These are phyloP conservation scores for Zoanthus sansibaricus DNA, from an alignment of 92 coral and sea anemone species.

Conservation along the genomic window DNA sequence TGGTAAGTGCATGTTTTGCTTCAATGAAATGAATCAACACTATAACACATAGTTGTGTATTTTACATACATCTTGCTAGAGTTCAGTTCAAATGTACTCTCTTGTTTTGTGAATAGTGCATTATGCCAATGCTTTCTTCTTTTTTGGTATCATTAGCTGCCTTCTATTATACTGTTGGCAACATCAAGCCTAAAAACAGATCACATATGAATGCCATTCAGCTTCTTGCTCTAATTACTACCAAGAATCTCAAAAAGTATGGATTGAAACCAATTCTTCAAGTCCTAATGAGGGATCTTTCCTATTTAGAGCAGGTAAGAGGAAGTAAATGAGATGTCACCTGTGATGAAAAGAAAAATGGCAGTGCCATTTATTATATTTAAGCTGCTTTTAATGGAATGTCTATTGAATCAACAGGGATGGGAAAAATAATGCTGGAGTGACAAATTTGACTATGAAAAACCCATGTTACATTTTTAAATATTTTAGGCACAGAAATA, in stretches of 20 bases:
- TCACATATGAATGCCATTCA: constrained; percentile 61
- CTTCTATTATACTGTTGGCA: constrained; percentile 60
- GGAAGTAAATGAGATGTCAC: background rate
- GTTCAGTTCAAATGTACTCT: constrained; percentile 2
- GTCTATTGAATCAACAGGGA: background rate
- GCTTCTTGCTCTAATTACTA: constrained; percentile 62
- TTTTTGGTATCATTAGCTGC: constrained; percentile 48
- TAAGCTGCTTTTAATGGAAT: constrained; percentile 2
- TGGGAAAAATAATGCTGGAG: constrained; percentile 8
- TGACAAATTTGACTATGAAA: constrained; percentile 5
- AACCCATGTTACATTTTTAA: background rate
- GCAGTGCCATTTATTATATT: background rate
- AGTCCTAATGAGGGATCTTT: constrained; percentile 64
- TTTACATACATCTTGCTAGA: constrained; percentile 2
- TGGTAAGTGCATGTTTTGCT: constrained; percentile 8
- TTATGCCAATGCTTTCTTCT: background rate
- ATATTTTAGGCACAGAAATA: constrained; percentile 5
- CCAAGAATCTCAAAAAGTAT: constrained; percentile 64
- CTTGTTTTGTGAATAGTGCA: constrained; percentile 4
- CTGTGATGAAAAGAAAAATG: background rate
- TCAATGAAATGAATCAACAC: background rate
- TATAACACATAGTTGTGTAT: background rate
- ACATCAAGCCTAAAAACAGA: constrained; percentile 56
- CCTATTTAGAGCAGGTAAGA: constrained; percentile 71
- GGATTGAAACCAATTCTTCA: constrained; percentile 65